Base-by-base conservation (phyloP, 2,113 vertebrate genomes). In the Zeus faber region DNA sequence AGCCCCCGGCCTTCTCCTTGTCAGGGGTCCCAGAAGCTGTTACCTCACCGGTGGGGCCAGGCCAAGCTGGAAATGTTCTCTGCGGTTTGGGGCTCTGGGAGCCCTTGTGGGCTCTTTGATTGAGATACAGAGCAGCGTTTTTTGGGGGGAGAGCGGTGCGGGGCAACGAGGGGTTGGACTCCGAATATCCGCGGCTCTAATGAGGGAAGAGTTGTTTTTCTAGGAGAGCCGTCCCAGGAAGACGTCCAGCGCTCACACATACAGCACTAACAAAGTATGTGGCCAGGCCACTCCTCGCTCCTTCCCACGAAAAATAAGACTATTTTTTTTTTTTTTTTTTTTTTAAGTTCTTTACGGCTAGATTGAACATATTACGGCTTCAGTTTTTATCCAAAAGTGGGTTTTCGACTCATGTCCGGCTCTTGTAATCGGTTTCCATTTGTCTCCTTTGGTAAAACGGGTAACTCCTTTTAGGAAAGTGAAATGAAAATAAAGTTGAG, bases 1-100 rank as follows among this genome's bases (percentile, higher is more conserved):
- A 81, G 72, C n/a, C 33, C n/a, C 13, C n/a, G 4, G 39, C 58
- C 49, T 48, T 72, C 37, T 9, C 43, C 64, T 77, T 76, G 82
- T 77, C 82, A 60, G 63, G 65, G 52, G 66, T 82, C 82, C 84
- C 77, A 74, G 72, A 49, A n/a, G 58, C 64, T 62, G 66, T 90
- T 82, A 87, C 70, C 83, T 87, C 86, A 87, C 69, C 58, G 45
- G 65, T 76, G 80, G 72, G 73, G 63, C 33, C 1, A 1, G 60
- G 80, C 87, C 89, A 89, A 89, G 82, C 79, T 89, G 89, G 86
- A 88, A 88, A 79, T 84, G 85, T 74, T 88, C 65, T 60, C 51
- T 54, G 83, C 60, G 82, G 81, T 85, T 74, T 71, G 5, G 69
- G 74, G 62, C 61, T 66, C 67, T 61, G 74, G 83, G 76, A 83